Conservation (phyloP, 2,113 vertebrate genomes). For the Ptyas mucosa region DNA sequence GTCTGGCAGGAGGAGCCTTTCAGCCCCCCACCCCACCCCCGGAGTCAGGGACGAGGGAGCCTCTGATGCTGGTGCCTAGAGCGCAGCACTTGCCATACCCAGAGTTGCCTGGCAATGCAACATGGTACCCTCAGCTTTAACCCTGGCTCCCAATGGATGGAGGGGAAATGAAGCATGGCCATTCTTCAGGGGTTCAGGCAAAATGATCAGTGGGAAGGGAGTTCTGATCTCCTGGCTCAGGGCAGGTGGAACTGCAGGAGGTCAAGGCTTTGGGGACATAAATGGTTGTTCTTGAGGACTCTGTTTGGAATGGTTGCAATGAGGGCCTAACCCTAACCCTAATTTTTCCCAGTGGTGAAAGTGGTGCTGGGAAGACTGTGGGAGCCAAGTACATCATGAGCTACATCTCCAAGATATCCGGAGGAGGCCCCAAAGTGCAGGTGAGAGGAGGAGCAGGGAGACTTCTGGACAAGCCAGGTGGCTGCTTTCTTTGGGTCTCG, state of each 20-base stretch:
- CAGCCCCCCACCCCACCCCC: no score
- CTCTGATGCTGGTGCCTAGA: neutral
- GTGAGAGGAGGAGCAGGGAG: constrained; percentile 62
- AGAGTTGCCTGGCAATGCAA: neutral
- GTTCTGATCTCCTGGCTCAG: no score
- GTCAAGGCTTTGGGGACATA: neutral
- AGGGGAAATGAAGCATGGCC: neutral
- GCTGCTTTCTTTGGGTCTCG: neutral
- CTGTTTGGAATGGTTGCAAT: neutral
- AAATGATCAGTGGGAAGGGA: neutral
- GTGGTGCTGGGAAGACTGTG: constrained; percentile 95
- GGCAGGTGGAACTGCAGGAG: neutral
- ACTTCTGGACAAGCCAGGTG: neutral
- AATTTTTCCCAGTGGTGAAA: constrained; percentile 81
- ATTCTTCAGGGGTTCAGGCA: neutral
- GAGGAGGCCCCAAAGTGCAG: constrained; percentile 93
- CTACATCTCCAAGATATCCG: constrained; percentile 93
- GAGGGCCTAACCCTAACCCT: constrained; percentile 20
- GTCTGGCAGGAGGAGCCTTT: neutral
- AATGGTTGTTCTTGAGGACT: neutral
- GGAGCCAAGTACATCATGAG: constrained; percentile 97
- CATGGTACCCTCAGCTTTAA: neutral
- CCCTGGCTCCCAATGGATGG: neutral
- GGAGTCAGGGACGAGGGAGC: neutral
- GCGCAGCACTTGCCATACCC: neutral